Evolutionary conservation across 2,113 vertebrate genomes (phyloP).

Genomic region (Labeo rohita): DNA sequence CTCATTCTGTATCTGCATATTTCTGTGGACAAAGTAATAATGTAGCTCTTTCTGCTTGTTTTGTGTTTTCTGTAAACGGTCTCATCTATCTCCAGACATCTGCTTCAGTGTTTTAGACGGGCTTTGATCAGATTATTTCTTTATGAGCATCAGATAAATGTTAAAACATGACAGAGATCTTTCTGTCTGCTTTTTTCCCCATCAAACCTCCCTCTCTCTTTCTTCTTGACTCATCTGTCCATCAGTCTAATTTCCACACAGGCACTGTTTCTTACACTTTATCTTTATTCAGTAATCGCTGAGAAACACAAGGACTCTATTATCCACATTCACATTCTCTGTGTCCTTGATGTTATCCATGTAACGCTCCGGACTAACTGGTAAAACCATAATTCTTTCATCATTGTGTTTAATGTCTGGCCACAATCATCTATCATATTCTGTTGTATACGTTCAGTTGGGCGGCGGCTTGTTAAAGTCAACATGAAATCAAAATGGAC

Average conservation of each 20-base stretch:
- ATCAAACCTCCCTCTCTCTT: not conserved
- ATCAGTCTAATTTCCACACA: not conserved
- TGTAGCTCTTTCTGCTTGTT: constrained; percentile 17
- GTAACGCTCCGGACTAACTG: not conserved
- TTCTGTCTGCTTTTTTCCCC: not conserved
- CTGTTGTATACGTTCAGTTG: not conserved
- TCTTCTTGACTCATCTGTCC: not conserved
- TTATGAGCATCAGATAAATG: constrained; percentile 26
- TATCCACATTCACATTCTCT: not conserved
- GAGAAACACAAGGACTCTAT: constrained; percentile 4
- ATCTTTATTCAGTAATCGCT: not conserved
- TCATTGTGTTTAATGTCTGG: constrained; percentile 32
- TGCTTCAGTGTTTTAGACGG: constrained; percentile 61
- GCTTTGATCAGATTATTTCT: constrained; percentile 68
- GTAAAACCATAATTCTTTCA: constrained; percentile 11
- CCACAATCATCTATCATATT: constrained; percentile 44
- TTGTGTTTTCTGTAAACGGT: not conserved
- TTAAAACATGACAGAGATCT: not conserved
- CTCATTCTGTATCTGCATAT: not conserved
- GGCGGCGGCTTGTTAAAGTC: not conserved
- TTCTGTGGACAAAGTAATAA: not conserved
- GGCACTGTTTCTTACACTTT: not conserved
- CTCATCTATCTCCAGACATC: constrained; percentile 52
- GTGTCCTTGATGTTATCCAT: not conserved
- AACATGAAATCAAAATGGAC: not conserved